These are phyloP conservation scores for Anastatus disparis DNA, from an alignment of 1,140 invertebrate genomes.

Conservation along the genomic window DNA sequence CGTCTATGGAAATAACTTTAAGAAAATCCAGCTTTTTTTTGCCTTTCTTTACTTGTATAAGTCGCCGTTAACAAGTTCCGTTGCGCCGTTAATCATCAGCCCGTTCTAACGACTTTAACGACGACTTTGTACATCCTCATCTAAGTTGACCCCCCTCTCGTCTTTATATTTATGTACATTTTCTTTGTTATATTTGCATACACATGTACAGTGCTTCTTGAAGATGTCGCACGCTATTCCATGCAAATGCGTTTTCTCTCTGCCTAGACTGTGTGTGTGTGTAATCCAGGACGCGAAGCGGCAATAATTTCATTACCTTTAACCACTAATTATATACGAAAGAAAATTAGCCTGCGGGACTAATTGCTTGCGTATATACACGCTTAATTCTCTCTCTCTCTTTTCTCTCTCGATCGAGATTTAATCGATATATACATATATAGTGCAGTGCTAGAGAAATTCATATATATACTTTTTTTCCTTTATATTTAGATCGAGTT, in stretches of 20 bases:
- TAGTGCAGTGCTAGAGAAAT: too few species aligned
- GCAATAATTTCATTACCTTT: slow-evolving; percentile 62
- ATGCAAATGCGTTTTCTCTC: slow-evolving; percentile 56
- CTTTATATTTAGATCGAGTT: too few species aligned
- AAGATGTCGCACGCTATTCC: slow-evolving; percentile 51
- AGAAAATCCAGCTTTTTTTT: too few species aligned
- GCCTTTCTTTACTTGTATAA: too few species aligned
- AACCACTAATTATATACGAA: slow-evolving; percentile 56
- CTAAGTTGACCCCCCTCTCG: too few species aligned
- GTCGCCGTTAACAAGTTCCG: too few species aligned
- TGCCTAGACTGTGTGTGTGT: too few species aligned
- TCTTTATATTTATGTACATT: background rate
- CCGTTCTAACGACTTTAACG: slow-evolving; percentile 45
- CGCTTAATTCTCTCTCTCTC: too few species aligned
- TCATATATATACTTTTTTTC: too few species aligned
- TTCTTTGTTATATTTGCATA: too few species aligned
- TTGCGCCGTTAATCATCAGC: slow-evolving; percentile 52
- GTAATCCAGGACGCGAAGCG: slow-evolving; percentile 58
- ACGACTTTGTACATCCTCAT: slow-evolving; percentile 41
- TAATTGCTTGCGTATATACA: too few species aligned
- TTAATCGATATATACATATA: slow-evolving; percentile 53
- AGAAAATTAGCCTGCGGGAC: slow-evolving; percentile 54
- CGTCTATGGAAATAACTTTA: background rate
- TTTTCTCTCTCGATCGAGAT: slow-evolving; percentile 54
- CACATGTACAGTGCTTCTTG: too few species aligned